These are phyloP conservation scores for Entomobrya multifasciata DNA, from an alignment of 2,888 invertebrate species.

Conservation along the genomic window DNA sequence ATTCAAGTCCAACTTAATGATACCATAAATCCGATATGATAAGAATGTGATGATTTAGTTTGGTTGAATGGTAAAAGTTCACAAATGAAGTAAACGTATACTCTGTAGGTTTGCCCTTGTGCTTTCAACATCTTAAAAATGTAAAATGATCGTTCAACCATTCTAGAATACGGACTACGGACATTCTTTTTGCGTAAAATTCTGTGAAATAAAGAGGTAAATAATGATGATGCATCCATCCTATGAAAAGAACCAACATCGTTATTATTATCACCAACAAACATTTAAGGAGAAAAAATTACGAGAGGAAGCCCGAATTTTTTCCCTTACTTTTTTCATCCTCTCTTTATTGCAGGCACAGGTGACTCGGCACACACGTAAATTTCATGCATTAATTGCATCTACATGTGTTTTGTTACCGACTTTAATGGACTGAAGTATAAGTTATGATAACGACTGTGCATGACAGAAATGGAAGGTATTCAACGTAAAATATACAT, in stretches of 20 bases:
- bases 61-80: background rate
- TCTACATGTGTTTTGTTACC: constrained; percentile 45
- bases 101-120: no score
- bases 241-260: constrained; percentile 48
- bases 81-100: no score
- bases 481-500: background rate
- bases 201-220: constrained; percentile 39
- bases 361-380: constrained; percentile 58
- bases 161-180: no score
- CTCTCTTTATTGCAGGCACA: constrained; percentile 50
- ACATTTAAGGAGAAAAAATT: background rate
- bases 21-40: constrained; percentile 52
- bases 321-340: constrained; percentile 30
- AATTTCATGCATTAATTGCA: constrained; percentile 63
- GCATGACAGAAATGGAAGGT: constrained; percentile 26
- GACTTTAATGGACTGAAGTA: constrained; percentile 29
- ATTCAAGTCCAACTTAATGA: constrained; percentile 58
- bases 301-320: constrained; percentile 68
- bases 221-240: constrained; percentile 53
- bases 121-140: no score
- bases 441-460: constrained; percentile 10
- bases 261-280: constrained; percentile 45
- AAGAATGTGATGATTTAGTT: constrained; percentile 1
- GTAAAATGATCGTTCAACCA: no score
- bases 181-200: background rate